phyloP scores from a whole-genome alignment of 2,113 vertebrate species.

The Salvelinus alpinus region DNA sequence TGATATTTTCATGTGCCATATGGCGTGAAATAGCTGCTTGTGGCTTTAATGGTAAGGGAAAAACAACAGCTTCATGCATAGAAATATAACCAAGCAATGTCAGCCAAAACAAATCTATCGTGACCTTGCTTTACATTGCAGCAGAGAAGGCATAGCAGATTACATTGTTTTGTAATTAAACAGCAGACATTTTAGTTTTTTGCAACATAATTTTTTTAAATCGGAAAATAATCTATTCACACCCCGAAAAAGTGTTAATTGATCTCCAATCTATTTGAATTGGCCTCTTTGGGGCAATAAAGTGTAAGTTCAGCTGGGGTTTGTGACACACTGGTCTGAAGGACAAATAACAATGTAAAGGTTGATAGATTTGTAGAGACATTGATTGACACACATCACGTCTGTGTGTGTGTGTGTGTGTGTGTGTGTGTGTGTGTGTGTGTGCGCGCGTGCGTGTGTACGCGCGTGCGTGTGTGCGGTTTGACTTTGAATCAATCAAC shows the following conservation, averaged over 20 bases:
- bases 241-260: too few relatives aligned
- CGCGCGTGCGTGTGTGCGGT: conserved; percentile 22
- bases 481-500: conserved; percentile 24
- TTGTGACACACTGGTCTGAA: conserved; percentile 28
- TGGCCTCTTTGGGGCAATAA: too few relatives aligned
- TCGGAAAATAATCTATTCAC: too few relatives aligned
- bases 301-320: not conserved
- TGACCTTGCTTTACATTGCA: not conserved
- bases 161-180: too few relatives aligned
- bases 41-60: not conserved
- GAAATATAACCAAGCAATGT: conserved; percentile 9
- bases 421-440: conserved; percentile 16
- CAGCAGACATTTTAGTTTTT: too few relatives aligned
- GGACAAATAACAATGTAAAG: conserved; percentile 43
- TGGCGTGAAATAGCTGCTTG: not conserved
- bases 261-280: too few relatives aligned
- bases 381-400: conserved; percentile 41
- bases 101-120: not conserved
- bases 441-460: conserved; percentile 10
- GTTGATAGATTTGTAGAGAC: conserved; percentile 46
- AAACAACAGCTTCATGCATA: not conserved
- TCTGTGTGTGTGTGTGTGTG: conserved; percentile 29
- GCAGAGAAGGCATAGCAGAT: too few relatives aligned
- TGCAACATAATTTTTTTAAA: too few relatives aligned
- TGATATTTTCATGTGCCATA: conserved; percentile 5